These are phyloP conservation scores for Rhopalosiphum maidis DNA, from an alignment of 1,140 invertebrate species.

Conservation along the genomic window DNA sequence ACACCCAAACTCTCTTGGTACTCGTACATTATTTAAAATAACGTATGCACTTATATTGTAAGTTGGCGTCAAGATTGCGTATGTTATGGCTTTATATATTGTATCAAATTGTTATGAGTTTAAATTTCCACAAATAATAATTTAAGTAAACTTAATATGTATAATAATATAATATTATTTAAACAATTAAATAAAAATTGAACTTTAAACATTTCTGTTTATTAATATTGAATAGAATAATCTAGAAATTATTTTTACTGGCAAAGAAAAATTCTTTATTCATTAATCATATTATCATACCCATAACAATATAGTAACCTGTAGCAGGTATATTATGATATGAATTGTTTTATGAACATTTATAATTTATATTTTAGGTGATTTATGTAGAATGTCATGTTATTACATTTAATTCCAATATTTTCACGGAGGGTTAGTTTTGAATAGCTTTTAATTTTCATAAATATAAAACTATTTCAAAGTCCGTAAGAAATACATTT, in stretches of 20 bases:
- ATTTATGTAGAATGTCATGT: background rate
- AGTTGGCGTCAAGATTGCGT: background rate
- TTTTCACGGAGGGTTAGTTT: background rate
- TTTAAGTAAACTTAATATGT: background rate
- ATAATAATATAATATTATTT: background rate
- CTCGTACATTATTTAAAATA: background rate
- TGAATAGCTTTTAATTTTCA: background rate
- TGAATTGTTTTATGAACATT: background rate
- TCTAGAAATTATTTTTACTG: background rate
- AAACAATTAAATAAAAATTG: too few species aligned
- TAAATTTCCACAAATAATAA: background rate
- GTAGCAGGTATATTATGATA: background rate
- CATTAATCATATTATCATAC: background rate
- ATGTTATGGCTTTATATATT: background rate
- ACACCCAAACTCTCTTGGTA: too few species aligned
- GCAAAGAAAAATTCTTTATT: background rate
- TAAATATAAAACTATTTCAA: background rate
- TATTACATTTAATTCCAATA: background rate
- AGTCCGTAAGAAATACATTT: background rate
- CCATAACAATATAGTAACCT: background rate
- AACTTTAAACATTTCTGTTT: background rate
- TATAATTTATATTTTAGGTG: background rate
- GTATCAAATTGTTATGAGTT: background rate
- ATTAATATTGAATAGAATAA: background rate
- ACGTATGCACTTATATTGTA: background rate